Percentiles rank a stretch among this genome's conserved stretches.
Conservation (phyloP, 2,888 invertebrate genomes). For the Coecobrya sp. region DNA sequence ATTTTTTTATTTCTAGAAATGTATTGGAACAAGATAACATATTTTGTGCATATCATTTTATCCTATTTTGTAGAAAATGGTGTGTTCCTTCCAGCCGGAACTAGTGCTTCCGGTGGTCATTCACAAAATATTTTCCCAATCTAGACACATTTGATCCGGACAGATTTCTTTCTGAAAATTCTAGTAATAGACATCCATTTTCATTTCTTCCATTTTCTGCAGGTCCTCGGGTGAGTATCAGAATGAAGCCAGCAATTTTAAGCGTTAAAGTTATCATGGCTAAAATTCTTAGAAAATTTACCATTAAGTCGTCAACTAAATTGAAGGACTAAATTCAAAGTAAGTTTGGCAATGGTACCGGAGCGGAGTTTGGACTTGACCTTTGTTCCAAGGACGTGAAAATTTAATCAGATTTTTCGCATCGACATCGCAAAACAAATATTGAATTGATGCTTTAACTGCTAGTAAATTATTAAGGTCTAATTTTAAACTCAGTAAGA, state of each 20-base stretch:
- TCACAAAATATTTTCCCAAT: conserved; percentile 34
- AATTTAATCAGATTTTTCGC: too few species aligned
- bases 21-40: too few species aligned
- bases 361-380: not conserved
- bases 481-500: too few species aligned
- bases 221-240: not conserved
- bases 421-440: too few species aligned
- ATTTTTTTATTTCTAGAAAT: not conserved
- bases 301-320: not conserved
- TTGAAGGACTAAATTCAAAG: not conserved
- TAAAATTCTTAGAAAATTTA: conserved; percentile 5
- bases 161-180: too few species aligned
- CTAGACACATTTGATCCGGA: too few species aligned
- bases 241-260: not conserved
- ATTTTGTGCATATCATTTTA: not conserved
- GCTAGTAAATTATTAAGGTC: too few species aligned
- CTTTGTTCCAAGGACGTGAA: not conserved
- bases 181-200: too few species aligned
- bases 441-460: too few species aligned
- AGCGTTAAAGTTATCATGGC: not conserved
- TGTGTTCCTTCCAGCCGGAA: not conserved
- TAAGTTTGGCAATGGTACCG: not conserved
- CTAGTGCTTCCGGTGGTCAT: not conserved
- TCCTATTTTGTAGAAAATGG: not conserved
- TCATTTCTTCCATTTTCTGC: too few species aligned